A percentile compares a stretch with the other conserved stretches of the same genome.
Evolutionary conservation across 2,797 vertebrate species (phyloP).

Genomic region (Podargus strigoides): DNA sequence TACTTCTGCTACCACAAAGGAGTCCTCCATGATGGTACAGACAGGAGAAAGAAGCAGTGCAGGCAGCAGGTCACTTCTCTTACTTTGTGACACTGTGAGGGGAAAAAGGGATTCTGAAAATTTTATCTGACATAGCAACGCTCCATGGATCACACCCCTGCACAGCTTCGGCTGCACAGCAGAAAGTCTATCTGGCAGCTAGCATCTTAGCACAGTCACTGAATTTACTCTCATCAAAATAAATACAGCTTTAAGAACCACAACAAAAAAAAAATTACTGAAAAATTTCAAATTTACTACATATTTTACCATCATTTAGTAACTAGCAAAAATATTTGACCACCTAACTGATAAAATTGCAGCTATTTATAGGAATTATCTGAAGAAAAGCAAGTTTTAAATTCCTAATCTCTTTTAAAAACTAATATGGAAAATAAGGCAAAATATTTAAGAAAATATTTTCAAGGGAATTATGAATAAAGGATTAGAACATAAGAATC

Average conservation of each 20-base stretch:
- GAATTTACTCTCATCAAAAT: neutral
- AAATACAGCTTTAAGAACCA: neutral
- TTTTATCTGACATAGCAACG: neutral
- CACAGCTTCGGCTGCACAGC: neutral
- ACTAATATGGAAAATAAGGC: neutral
- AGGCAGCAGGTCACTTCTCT: neutral
- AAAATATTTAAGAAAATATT: neutral
- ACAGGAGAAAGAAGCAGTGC: neutral
- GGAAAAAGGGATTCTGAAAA: neutral
- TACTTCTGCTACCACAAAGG: neutral
- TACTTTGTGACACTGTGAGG: rapidly evolving
- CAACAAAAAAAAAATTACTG: neutral
- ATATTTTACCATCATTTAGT: neutral
- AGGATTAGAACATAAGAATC: neutral
- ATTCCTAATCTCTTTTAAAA: neutral
- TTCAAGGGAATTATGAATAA: neutral
- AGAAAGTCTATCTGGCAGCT: neutral
- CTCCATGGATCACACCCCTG: neutral
- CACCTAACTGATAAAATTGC: neutral
- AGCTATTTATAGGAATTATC: neutral
- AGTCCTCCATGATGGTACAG: neutral
- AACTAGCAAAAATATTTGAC: too few relatives aligned
- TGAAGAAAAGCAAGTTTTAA: neutral
- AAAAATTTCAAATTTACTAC: neutral
- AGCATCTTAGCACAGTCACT: neutral